A percentile compares a stretch with the other conserved stretches of the same genome.
Evolutionary conservation across 2,797 vertebrate genomes (phyloP).

Genomic region (Eptatretus atami): DNA sequence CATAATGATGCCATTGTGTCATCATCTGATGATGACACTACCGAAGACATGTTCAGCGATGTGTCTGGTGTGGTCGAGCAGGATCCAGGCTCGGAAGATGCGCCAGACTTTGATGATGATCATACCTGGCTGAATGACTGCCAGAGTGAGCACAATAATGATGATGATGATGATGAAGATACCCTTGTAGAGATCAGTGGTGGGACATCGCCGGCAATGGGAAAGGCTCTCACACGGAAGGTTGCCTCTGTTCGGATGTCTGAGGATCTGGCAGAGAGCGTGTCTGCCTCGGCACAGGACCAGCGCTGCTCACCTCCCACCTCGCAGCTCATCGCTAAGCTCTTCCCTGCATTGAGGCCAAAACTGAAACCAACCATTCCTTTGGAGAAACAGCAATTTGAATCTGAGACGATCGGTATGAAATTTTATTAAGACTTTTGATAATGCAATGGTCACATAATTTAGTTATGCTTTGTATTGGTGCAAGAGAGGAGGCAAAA

Average conservation of each 20-base stretch:
- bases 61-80: neutral
- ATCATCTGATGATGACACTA: neutral
- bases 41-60: neutral
- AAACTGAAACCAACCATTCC: neutral
- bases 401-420: neutral
- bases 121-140: neutral
- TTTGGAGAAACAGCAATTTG: neutral
- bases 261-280: neutral
- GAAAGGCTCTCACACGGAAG: neutral
- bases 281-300: neutral
- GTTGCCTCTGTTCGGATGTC: neutral
- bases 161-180: neutral
- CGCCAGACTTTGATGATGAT: constrained; percentile 3
- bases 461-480: neutral
- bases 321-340: neutral
- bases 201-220: neutral
- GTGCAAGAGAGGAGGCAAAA: neutral
- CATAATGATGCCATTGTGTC: too few relatives aligned
- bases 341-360: constrained; percentile 1
- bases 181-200: constrained; percentile 1
- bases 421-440: too few relatives aligned
- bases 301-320: neutral
- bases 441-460: too few relatives aligned
- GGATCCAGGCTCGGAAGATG: neutral
- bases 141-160: neutral